These are phyloP conservation scores for Mus spretus DNA, from an alignment of 2,797 vertebrate species.

Conservation along the genomic window DNA sequence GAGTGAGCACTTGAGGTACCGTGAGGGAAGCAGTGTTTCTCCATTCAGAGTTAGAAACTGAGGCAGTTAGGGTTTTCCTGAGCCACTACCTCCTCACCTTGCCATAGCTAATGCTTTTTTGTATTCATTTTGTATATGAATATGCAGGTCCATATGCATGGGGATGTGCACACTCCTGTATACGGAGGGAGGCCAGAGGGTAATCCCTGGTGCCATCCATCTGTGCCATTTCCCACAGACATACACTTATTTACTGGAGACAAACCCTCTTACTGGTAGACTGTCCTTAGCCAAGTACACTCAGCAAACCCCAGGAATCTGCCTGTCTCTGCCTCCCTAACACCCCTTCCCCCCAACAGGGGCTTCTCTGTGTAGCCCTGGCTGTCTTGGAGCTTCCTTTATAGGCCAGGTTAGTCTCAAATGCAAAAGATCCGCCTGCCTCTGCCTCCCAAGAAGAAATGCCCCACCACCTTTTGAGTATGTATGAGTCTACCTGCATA, in stretches of 20 bases:
- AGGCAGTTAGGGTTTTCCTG: not conserved
- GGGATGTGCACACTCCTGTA: too few relatives aligned
- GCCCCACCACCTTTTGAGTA: not conserved
- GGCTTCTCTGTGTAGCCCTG: not conserved
- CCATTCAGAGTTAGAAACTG: slow-evolving; percentile 58
- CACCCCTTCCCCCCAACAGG: not conserved
- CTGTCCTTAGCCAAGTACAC: not conserved
- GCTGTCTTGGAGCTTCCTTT: not conserved
- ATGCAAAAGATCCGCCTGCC: too few relatives aligned
- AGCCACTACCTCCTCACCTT: not conserved
- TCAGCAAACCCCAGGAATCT: not conserved
- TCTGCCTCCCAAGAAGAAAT: not conserved
- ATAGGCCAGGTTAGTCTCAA: not conserved
- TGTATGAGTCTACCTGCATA: not conserved
- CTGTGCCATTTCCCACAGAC: not conserved
- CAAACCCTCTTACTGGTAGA: not conserved
- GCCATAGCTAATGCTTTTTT: too few relatives aligned
- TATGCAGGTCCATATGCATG: not conserved
- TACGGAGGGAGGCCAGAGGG: too few relatives aligned
- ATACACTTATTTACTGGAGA: not conserved
- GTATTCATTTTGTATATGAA: not conserved
- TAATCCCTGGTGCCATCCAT: too few relatives aligned
- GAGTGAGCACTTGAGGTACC: not conserved
- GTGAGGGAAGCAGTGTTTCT: not conserved
- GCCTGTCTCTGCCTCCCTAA: not conserved